Evolutionary conservation across 2,888 invertebrate genomes (phyloP).

Genomic region (Encarsia formosa): DNA sequence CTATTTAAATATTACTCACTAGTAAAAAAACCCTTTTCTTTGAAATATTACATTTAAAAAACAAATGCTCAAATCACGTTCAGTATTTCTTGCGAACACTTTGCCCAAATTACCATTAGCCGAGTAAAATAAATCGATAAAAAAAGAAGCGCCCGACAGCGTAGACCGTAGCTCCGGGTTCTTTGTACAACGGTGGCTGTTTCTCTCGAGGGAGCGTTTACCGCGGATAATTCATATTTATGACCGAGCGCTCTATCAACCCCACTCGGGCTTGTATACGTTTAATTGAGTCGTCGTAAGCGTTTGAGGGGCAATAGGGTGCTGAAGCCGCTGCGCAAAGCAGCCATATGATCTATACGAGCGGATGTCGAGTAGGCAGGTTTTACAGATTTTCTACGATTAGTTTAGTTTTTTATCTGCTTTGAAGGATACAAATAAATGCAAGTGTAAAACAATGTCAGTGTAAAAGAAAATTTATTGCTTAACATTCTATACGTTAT

Average conservation of each 20-base stretch:
- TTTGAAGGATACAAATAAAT: too few species aligned
- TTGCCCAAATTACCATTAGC: too few species aligned
- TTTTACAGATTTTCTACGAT: conserved; percentile 21
- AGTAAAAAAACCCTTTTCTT: too few species aligned
- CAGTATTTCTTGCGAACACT: too few species aligned
- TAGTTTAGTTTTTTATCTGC: too few species aligned
- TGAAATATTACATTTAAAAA: too few species aligned
- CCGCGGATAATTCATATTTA: conserved; percentile 51
- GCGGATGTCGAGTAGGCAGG: conserved; percentile 13
- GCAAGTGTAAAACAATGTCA: too few species aligned
- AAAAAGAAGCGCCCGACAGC: conserved; percentile 18
- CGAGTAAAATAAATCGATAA: conserved; percentile 17
- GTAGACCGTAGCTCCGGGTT: conserved; percentile 14
- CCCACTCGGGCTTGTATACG: conserved; percentile 47
- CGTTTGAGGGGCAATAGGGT: conserved; percentile 49
- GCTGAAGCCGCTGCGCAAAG: conserved; percentile 37
- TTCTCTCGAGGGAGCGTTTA: conserved; percentile 47
- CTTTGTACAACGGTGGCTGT: conserved; percentile 13
- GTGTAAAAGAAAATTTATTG: too few species aligned
- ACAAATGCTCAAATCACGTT: too few species aligned
- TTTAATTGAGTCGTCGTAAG: conserved; percentile 52
- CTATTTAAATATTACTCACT: too few species aligned
- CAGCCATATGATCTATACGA: conserved; percentile 22
- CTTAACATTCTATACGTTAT: too few species aligned
- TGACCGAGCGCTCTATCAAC: conserved; percentile 49